Percentiles rank a stretch among this genome's conserved stretches.
These are phyloP conservation scores for Bergia puertoricense DNA, from an alignment of 92 coral and sea anemone species.

Conservation along the genomic window DNA sequence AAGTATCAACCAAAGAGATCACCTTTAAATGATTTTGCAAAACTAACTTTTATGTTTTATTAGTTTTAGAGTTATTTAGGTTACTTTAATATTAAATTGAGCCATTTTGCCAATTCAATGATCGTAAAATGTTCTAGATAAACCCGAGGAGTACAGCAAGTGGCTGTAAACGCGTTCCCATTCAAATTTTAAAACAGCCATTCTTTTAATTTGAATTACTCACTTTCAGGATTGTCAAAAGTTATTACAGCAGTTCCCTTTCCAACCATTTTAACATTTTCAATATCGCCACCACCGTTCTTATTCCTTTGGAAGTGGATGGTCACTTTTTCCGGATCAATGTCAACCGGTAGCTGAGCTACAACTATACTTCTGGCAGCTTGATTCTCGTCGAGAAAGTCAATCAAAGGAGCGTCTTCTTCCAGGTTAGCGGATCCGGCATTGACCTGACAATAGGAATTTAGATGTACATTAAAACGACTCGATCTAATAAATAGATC, in stretches of 20 bases:
- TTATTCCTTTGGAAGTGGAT: slow-evolving; percentile 61
- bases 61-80: too few species aligned
- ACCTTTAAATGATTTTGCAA: too few species aligned
- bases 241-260: slow-evolving; percentile 47
- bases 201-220: background rate
- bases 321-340: slow-evolving; percentile 26
- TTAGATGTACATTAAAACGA: background rate
- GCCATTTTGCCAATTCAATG: too few species aligned
- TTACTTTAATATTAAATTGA: too few species aligned
- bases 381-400: slow-evolving; percentile 11
- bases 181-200: background rate
- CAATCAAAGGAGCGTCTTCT: slow-evolving; percentile 10
- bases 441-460: background rate
- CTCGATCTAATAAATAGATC: too few species aligned
- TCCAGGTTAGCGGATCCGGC: background rate
- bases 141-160: background rate
- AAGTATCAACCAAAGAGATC: too few species aligned
- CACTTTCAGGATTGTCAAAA: slow-evolving; percentile 55
- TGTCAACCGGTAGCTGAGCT: slow-evolving; percentile 31
- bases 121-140: too few species aligned
- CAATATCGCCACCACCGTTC: slow-evolving; percentile 68
- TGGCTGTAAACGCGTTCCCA: background rate
- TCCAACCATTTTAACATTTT: background rate
- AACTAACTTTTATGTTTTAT: too few species aligned
- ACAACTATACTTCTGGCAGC: slow-evolving; percentile 52